These are phyloP conservation scores for Brotula barbata DNA, from an alignment of 2,797 vertebrate genomes.

Conservation along the genomic window DNA sequence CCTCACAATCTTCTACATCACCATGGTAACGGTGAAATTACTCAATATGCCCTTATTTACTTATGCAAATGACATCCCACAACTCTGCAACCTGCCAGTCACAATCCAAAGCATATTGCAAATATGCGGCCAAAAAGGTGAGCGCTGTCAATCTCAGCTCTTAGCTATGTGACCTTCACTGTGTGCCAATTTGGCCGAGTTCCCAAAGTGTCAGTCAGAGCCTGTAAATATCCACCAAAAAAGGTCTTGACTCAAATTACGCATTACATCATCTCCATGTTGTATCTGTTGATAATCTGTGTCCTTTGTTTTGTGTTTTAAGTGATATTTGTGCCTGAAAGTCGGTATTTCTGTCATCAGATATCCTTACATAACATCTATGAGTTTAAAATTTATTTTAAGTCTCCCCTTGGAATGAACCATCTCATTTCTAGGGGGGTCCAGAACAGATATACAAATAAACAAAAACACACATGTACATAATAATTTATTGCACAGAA, in stretches of 20 bases:
- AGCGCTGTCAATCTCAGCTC: slow-evolving; percentile 26
- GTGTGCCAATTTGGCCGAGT: slow-evolving; percentile 9
- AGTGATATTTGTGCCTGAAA: neutral
- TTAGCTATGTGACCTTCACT: slow-evolving; percentile 18
- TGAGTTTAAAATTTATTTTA: too few species aligned
- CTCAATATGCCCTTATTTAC: slow-evolving; percentile 53
- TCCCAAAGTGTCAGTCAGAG: slow-evolving; percentile 10
- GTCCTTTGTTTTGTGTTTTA: neutral
- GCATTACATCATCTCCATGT: slow-evolving; percentile 10
- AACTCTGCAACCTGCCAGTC: slow-evolving; percentile 45
- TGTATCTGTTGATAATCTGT: slow-evolving; percentile 14
- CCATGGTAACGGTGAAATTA: slow-evolving; percentile 67
- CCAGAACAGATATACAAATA: too few species aligned
- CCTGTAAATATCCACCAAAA: neutral
- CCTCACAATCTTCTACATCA: slow-evolving; percentile 44
- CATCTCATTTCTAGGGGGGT: too few species aligned
- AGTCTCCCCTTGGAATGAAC: too few species aligned
- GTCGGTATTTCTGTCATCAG: neutral
- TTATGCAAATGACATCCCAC: slow-evolving; percentile 50
- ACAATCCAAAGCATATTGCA: slow-evolving; percentile 24
- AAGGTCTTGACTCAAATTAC: slow-evolving; percentile 10
- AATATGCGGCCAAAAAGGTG: slow-evolving; percentile 34
- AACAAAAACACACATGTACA: too few species aligned
- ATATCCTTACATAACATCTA: too few species aligned
- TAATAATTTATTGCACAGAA: too few species aligned